phyloP scores from a whole-genome alignment of 2,888 invertebrate species.

The Cremastinae sp. region DNA sequence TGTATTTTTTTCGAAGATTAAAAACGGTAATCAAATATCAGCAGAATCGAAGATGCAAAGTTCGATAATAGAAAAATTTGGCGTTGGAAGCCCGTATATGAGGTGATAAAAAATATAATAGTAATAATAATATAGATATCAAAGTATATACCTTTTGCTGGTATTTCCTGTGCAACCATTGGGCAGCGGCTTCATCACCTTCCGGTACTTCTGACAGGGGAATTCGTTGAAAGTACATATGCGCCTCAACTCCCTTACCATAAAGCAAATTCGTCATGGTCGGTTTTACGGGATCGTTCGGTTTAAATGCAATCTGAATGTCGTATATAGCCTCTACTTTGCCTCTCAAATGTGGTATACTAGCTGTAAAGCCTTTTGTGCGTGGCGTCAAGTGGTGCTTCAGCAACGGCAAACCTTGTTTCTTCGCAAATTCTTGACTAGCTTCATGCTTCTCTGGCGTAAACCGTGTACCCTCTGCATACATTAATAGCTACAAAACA shows the following conservation, averaged over 20 bases:
- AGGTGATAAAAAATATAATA: background rate
- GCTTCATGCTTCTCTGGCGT: conserved; percentile 92
- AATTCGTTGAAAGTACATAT: conserved; percentile 90
- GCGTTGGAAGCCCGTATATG: no score
- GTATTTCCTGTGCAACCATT: conserved; percentile 92
- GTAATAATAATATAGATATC: conserved; percentile 7
- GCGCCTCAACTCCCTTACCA: conserved; percentile 87
- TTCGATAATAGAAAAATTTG: no score
- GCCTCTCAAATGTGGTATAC: conserved; percentile 89
- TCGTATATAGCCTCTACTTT: conserved; percentile 93
- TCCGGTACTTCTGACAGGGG: conserved; percentile 90
- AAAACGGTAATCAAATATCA: no score
- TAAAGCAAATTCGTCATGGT: conserved; percentile 89
- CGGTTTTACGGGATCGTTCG: conserved; percentile 86
- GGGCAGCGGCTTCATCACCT: conserved; percentile 87
- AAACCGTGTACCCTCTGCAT: conserved; percentile 96
- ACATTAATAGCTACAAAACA: conserved; percentile 75
- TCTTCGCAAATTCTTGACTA: conserved; percentile 92
- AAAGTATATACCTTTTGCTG: conserved; percentile 86
- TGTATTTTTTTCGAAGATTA: no score
- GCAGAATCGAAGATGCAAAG: no score
- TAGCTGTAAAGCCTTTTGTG: conserved; percentile 95
- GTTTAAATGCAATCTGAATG: conserved; percentile 88
- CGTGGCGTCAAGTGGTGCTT: conserved; percentile 96
- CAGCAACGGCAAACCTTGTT: conserved; percentile 91